Evolutionary conservation across 2,113 vertebrate genomes (phyloP), one percentile per base, ranked within the genome.

Genomic region (Tetraodon nigroviridis): DNA sequence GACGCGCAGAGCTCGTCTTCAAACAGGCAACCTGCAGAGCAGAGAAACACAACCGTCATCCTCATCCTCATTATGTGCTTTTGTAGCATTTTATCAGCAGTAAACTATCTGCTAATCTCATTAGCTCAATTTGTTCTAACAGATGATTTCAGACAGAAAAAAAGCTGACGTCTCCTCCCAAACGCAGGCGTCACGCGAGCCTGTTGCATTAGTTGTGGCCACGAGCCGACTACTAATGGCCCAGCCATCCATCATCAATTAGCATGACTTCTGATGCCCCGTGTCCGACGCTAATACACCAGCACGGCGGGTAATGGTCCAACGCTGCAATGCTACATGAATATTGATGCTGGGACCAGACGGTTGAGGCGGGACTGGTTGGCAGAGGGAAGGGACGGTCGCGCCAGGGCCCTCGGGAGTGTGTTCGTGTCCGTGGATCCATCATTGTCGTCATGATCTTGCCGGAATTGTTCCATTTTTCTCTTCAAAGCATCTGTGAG

Each of bases 201-300:
- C 24, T 27, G n/a, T 2, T 18, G 10, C 61, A 73, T 81, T 79
- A 77, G 61, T 47, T 67, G 50, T 61, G 57, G 65, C 71, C 21
- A 27, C 12, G 60, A 32, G 76, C 55, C 47, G 58, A 0, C 64
- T n/a, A 29, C 73, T 78, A 79, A 84, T 74, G 71, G 71, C 67
- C 55, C 52, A 74, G 64, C 71, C 71, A 85, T 87, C 81, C 69
- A 74, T 85, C 85, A 85, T 58, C 79, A 85, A 82, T 87, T 81
- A 85, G 75, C 61, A 63, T 21, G 67, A 77, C 81, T 79, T 74
- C 61, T 67, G 46, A 66, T 76, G 47, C 66, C 69, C 77, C 65
- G 78, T 58, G 61, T 72, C 55, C 60, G 74, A 76, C 76, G 72
- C 65, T 77, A 73, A 83, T 73, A 69, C 58, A 64, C 59, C 58